Base-by-base conservation (phyloP, 2,888 invertebrate genomes). In the Trilocha varians region DNA sequence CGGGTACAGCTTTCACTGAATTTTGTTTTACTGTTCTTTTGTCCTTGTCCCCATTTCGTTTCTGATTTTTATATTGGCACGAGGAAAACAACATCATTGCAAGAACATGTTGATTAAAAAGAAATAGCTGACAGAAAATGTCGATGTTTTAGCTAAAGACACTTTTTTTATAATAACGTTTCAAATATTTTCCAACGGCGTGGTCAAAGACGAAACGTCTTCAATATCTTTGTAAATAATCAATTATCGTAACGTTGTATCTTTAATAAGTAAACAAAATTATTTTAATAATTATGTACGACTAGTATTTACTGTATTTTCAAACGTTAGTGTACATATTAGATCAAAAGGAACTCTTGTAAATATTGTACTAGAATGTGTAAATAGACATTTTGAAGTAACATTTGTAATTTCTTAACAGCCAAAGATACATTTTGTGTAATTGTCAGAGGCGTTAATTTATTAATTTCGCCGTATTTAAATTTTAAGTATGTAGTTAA, bases 401-500 rank as follows among this genome's bases (percentile, higher is more conserved):
- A 25, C 6, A 62, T 71, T 65, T 66, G 62, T 71, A 57, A 62
- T 64, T 55, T 65, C 54, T 60, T 63, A 52, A 55, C 68, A 70
- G 73, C 72, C 72, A 71, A 73, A 65, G 59, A 55, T 63, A 42
- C 25, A 38, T 35, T 66, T 57, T 64, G 53, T 65, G 62, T 66
- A 62, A 62, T 53, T 38, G 48, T 64, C 52, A 48, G 55, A 49
- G 50, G 52, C 56, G 59, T 55, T 55, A 44, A 44, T 58, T 59
- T 55, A 46, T 49, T 44, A 48, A 50, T 50, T 51, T 64, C 54
- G 66, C 65, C 60, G 57, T 63, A 53, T 63, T 64, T 63, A 57
- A 63, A 11, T 50, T 63, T 64, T 63, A 57, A 63, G 25, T 50
- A 62, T 62, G 80, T 82, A 79, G 77, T 59, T 65, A 73, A 72